Percentiles rank a stretch among this genome's conserved stretches.
These are phyloP conservation scores for Orchestia grillus DNA, from an alignment of 1,140 invertebrate genomes.

Conservation along the genomic window DNA sequence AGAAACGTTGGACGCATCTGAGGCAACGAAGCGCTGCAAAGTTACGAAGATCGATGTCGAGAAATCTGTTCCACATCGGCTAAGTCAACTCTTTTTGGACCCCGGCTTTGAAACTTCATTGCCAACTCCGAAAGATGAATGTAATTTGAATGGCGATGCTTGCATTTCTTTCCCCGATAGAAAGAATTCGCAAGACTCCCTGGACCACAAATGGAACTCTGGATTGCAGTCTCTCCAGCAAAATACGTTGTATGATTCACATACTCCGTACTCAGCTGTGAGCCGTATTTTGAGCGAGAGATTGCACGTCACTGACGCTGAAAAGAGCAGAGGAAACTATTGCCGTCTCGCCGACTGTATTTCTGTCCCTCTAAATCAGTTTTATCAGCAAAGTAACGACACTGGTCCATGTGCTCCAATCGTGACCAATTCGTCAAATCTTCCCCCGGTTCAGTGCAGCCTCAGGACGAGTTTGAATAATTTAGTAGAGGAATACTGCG, in stretches of 20 bases:
- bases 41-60: background rate
- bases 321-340: slow-evolving; percentile 14
- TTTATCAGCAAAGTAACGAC: background rate
- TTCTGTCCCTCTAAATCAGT: background rate
- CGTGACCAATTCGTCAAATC: background rate
- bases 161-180: background rate
- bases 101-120: background rate
- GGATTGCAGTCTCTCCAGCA: background rate
- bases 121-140: background rate
- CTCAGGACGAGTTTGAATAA: slow-evolving; percentile 27
- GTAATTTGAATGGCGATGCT: background rate
- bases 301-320: background rate
- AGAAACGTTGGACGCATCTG: slow-evolving; percentile 20
- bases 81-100: slow-evolving; percentile 27
- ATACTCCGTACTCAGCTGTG: background rate
- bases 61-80: slow-evolving; percentile 6
- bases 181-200: slow-evolving; percentile 15
- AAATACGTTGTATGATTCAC: background rate
- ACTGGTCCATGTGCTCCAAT: background rate
- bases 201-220: background rate
- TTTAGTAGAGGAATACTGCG: slow-evolving; percentile 38
- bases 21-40: background rate
- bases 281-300: background rate
- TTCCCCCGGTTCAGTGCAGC: background rate
- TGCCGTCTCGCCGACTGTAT: background rate